phyloP scores from a whole-genome alignment of 2,113 vertebrate species.

The Clinocottus analis region DNA sequence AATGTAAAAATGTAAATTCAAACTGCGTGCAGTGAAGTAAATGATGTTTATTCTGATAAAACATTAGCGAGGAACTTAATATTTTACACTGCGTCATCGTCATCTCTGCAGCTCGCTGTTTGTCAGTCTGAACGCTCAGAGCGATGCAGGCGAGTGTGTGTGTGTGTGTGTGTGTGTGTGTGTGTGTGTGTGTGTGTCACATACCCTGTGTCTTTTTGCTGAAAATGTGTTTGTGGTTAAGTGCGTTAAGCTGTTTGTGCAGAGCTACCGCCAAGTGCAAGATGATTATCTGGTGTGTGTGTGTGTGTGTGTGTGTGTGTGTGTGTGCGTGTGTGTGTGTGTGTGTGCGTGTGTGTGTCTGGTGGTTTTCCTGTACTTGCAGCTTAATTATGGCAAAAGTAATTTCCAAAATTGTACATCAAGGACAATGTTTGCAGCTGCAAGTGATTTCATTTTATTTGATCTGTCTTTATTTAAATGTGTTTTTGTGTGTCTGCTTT shows the following conservation, averaged over 20 bases:
- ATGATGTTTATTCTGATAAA: accelerated
- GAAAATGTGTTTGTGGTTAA: slow-evolving; percentile 54
- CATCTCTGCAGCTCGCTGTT: not conserved
- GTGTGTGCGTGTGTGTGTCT: not conserved
- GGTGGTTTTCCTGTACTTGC: not conserved
- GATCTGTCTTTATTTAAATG: not conserved
- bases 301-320: not conserved
- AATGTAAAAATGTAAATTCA: not conserved
- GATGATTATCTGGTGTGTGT: not conserved
- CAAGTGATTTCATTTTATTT: not conserved
- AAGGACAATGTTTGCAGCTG: not conserved
- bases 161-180: too few species aligned
- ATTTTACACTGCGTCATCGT: not conserved
- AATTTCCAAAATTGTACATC: not conserved
- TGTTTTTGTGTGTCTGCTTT: not conserved
- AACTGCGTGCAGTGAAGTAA: not conserved
- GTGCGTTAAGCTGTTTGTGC: not conserved
- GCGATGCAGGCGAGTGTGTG: too few species aligned
- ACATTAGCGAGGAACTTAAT: not conserved
- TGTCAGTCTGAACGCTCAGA: not conserved
- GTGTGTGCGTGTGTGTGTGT: not conserved
- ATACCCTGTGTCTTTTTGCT: slow-evolving; percentile 60
- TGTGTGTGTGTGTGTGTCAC: not conserved
- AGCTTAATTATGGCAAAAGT: not conserved
- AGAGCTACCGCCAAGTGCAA: not conserved